Evolutionary conservation across 2,113 vertebrate species (phyloP).

Genomic region (Benitochromis conjunctus): DNA sequence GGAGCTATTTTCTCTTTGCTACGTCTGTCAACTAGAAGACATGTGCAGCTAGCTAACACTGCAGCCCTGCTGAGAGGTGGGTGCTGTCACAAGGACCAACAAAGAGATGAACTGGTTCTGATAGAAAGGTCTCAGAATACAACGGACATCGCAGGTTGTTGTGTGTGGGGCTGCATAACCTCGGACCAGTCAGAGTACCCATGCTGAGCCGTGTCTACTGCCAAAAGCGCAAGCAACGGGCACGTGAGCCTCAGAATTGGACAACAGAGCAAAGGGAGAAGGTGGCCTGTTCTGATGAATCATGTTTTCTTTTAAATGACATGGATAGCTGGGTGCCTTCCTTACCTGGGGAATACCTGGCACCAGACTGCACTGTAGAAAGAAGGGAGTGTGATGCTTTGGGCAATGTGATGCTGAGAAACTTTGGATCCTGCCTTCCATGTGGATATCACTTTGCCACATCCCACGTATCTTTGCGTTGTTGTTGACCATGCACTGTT

Average conservation of each 20-base stretch:
- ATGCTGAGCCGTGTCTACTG: not conserved
- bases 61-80: not conserved
- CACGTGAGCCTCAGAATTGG: not conserved
- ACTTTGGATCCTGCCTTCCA: not conserved
- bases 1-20: not conserved
- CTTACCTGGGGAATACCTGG: not conserved
- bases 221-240: not conserved
- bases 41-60: not conserved
- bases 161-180: not conserved
- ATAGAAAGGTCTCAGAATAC: not conserved
- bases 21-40: not conserved
- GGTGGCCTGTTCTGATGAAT: not conserved
- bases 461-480: not conserved
- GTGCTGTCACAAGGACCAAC: not conserved
- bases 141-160: not conserved
- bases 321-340: not conserved
- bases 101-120: not conserved
- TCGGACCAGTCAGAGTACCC: accelerated
- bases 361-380: not conserved
- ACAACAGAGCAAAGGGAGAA: not conserved
- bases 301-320: not conserved
- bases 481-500: not conserved
- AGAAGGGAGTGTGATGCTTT: not conserved
- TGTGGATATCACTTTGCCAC: not conserved
- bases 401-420: not conserved